A percentile compares a stretch with the other conserved stretches of the same genome.
Conservation (phyloP, 2,888 invertebrate genomes). For the Tyria jacobaeae region DNA sequence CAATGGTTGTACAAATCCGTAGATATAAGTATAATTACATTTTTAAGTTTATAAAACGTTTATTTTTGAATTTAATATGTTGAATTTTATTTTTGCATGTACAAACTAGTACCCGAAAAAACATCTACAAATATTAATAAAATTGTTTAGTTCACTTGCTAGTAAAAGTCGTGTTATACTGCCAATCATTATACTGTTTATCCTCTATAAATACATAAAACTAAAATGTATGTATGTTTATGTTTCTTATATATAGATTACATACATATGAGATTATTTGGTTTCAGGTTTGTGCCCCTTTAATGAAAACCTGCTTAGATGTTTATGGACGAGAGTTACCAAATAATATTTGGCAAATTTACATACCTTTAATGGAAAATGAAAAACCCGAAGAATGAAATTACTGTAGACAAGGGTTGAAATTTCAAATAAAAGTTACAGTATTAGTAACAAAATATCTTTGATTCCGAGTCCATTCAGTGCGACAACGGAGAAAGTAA, state of each 20-base stretch:
- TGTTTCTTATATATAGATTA: background rate
- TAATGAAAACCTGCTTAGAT: constrained; percentile 77
- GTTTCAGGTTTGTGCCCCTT: constrained; percentile 71
- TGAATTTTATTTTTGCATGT: too few relatives aligned
- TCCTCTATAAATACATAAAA: too few relatives aligned
- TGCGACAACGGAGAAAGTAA: background rate
- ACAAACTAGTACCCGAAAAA: too few relatives aligned
- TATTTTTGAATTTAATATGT: too few relatives aligned
- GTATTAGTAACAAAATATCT: background rate
- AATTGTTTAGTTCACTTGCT: too few relatives aligned
- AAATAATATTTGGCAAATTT: constrained; percentile 79
- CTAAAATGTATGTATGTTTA: too few relatives aligned
- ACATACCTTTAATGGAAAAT: constrained; percentile 50
- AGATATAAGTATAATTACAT: too few relatives aligned
- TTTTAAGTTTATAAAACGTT: too few relatives aligned
- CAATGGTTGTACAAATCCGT: too few relatives aligned
- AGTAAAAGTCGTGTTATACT: too few relatives aligned
- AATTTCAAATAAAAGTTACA: background rate
- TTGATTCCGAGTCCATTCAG: background rate
- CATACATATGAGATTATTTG: constrained; percentile 16
- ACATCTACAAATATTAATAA: too few relatives aligned
- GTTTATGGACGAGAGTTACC: constrained; percentile 74
- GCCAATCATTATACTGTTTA: too few relatives aligned
- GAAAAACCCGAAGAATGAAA: constrained; percentile 2
- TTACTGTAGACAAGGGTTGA: background rate